A percentile compares a stretch with the other conserved stretches of the same genome.
phyloP scores from a whole-genome alignment of 2,113 vertebrate species.

The Phaetusa simplex region DNA sequence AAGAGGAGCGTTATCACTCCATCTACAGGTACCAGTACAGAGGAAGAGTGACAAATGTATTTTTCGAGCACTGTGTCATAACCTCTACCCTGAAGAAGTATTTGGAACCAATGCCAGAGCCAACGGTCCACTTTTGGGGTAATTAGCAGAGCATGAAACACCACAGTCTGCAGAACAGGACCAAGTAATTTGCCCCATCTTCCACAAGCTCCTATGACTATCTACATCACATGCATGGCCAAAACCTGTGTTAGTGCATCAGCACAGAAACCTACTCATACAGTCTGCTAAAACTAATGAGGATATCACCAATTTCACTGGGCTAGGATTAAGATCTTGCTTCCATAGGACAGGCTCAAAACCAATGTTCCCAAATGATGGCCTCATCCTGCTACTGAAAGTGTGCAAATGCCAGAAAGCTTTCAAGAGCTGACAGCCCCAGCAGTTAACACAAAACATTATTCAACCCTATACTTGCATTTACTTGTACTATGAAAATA shows the following conservation, averaged over 20 bases:
- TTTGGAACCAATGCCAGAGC: neutral
- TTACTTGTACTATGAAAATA: neutral
- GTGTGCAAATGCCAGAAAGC: neutral
- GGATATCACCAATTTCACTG: neutral
- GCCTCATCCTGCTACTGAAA: neutral
- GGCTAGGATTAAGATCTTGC: neutral
- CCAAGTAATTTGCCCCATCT: neutral
- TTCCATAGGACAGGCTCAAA: neutral
- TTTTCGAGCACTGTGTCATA: neutral
- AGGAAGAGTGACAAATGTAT: neutral
- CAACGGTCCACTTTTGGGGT: neutral
- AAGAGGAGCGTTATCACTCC: neutral
- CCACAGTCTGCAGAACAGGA: neutral
- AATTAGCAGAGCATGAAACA: neutral
- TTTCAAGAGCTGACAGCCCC: neutral
- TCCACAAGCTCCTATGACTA: neutral
- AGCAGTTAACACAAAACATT: neutral
- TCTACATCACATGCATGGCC: neutral
- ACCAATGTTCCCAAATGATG: neutral
- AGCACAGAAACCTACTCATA: neutral
- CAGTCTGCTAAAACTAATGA: neutral
- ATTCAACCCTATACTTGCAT: neutral
- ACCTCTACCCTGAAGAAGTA: neutral
- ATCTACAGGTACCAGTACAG: neutral
- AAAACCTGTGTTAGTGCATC: neutral